Base-by-base conservation (phyloP, 2,888 invertebrate species). In the Lucinisca nassula region DNA sequence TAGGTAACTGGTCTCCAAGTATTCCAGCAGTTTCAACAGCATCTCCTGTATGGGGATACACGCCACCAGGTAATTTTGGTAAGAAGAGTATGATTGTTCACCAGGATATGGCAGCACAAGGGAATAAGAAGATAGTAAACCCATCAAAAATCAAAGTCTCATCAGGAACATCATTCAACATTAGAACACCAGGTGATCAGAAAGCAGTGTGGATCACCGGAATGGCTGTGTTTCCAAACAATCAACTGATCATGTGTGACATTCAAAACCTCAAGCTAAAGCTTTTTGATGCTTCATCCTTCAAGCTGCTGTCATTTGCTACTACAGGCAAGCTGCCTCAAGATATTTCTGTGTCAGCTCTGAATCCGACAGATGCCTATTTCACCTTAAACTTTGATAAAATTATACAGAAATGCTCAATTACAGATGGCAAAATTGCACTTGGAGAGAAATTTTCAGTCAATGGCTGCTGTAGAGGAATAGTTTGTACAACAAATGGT, bases 191-290 rank as follows among this genome's bases (percentile, higher is more conserved):
- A 10, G 67, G 35, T 17, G 90, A 90, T 67, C 77, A 85, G 32
- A 82, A 84, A 6, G 49, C 58, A 32, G 87, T 85, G 45, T 90
- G 90, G 90, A 79, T 90, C 30, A 90, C 90, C 14, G 90, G 90
- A n/a, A 90, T 90, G 27, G 77, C 82, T 77, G 85, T 85, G 4
- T 90, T 88, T 67, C 87, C 85, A 12, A 90, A 85, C 74, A 87
- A 86, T 55, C 87, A 90, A 61, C 77, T 88, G 0, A 77, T 90
- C 30, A 78, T 90, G 73, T 85, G 86, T 32, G 90, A 90, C 70
- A 90, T 90, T 84, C 81, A 82, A 0, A 87, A 90, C 51, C 84
- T 84, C 40, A 90, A 90, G 58, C 85, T 90, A 12, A 90, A 90
- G 82, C 86, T 90, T 38, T 88, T 87, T 74, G 74, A 74, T 45